Evolutionary conservation across 2,797 vertebrate species (phyloP), one percentile per base, ranked within the genome.

Genomic region (Babyrousa celebensis): DNA sequence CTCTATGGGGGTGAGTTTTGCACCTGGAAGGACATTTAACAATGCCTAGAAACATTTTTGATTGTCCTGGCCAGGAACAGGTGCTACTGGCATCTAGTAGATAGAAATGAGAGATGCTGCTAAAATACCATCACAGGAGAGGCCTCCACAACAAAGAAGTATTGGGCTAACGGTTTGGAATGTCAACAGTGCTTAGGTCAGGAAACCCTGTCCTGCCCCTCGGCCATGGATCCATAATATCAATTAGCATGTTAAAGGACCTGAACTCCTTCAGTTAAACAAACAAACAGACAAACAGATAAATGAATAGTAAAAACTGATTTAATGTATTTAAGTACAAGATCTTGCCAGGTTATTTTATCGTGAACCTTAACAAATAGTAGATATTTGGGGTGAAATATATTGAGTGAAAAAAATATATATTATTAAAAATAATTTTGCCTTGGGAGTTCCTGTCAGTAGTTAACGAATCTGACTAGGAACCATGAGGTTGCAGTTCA

Each of bases 381-480:
- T 68, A 67, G 25, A 60, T 32, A 60, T 56, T 32, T 52, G 74
- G 23, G n/a, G 27, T 54, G 68, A 94, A 87, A 63, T 1, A 71
- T 67, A 86, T 23, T 71, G 54, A 84, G 14, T 89, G 60, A 95
- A 89, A 78, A 54, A 63, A 60, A 63, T 23, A 29, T 27, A 62
- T 18, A 75, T 52, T 48, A 56, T 72, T 74, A 79, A 94, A 89
- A 95, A 88, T 88, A 85, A 80, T 52, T 72, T 89, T 75, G 71
- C 36, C 67, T 40, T 36, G 36, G 36, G 36, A 36, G 36, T 36
- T 36, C 36, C 36, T 36, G 36, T 36, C 36, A 36, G 36, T 36
- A 36, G 36, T 36, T 36, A 36, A 36, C 3, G 36, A 36, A 36
- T 36, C 36, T 36, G 36, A 36, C 36, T 36, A 36, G 36, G 36